A percentile compares a stretch with the other conserved stretches of the same genome.
These are phyloP conservation scores for Rhopalosiphum maidis DNA, from an alignment of 1,140 invertebrate species.

Conservation along the genomic window DNA sequence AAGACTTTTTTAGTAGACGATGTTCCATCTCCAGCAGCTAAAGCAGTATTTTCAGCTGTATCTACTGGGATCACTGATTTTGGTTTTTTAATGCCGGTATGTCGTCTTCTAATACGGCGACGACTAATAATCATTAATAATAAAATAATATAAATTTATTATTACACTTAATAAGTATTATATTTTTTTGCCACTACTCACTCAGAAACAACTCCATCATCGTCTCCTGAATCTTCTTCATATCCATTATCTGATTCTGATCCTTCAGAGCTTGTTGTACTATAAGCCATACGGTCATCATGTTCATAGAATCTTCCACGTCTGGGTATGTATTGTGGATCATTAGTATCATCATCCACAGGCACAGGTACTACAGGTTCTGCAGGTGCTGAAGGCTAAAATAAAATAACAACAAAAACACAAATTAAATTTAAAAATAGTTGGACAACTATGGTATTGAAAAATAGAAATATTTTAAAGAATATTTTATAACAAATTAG, in stretches of 20 bases:
- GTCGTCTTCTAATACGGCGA: neutral
- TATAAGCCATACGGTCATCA: conserved; percentile 50
- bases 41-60: neutral
- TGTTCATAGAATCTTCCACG: conserved; percentile 49
- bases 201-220: neutral
- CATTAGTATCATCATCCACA: conserved; percentile 46
- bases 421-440: neutral
- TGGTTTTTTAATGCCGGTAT: neutral
- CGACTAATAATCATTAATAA: neutral
- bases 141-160: neutral
- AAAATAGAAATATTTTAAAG: neutral
- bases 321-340: conserved; percentile 51
- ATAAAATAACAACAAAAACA: neutral
- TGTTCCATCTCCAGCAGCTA: neutral
- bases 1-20: neutral
- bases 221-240: neutral
- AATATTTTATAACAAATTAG: neutral
- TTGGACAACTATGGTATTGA: neutral
- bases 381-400: neutral
- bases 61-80: neutral
- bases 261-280: conserved; percentile 44
- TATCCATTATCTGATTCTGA: neutral
- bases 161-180: neutral
- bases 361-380: neutral
- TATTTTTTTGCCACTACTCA: neutral